phyloP scores from a whole-genome alignment of 2,113 vertebrate species.

The Lathamus discolor region DNA sequence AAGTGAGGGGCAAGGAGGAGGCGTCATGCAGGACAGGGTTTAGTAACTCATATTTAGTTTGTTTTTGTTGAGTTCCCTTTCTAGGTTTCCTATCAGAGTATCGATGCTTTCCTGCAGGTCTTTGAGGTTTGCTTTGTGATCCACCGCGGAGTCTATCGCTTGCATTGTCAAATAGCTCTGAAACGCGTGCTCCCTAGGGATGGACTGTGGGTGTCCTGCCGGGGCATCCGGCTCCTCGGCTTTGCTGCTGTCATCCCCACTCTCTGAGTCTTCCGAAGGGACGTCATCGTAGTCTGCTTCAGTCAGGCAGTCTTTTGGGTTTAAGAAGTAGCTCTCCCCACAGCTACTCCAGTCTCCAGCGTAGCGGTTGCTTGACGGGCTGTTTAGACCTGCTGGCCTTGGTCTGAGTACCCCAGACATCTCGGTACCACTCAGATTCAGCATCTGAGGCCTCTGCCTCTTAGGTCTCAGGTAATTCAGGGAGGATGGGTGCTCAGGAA shows the following conservation, averaged over 20 bases:
- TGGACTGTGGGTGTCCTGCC: background rate
- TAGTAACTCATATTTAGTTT: conserved; percentile 87
- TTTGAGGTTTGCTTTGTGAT: conserved; percentile 87
- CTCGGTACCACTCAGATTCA: conserved; percentile 81
- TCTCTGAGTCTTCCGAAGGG: conserved; percentile 79
- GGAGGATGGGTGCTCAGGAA: conserved; percentile 48
- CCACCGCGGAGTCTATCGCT: conserved; percentile 81
- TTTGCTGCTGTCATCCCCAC: conserved; percentile 64
- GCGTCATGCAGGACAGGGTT: background rate
- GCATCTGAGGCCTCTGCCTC: conserved; percentile 88
- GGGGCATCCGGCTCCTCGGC: conserved; percentile 48
- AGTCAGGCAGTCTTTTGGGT: conserved; percentile 57
- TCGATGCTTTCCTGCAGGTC: conserved; percentile 99
- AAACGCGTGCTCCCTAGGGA: conserved; percentile 78
- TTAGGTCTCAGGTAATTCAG: conserved; percentile 82
- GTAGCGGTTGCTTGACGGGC: conserved; percentile 94
- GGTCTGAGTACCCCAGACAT: conserved; percentile 84
- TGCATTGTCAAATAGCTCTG: conserved; percentile 89
- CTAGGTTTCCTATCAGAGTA: conserved; percentile 94
- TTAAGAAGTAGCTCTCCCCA: conserved; percentile 84
- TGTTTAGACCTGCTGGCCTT: conserved; percentile 86
- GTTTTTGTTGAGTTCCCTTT: conserved; percentile 96
- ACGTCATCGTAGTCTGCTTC: conserved; percentile 90
- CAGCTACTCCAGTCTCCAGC: conserved; percentile 97
- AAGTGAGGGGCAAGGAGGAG: background rate